A percentile compares a stretch with the other conserved stretches of the same genome.
These are phyloP conservation scores for Camptogramma bilineatum DNA, from an alignment of 2,888 invertebrate species.

Conservation along the genomic window DNA sequence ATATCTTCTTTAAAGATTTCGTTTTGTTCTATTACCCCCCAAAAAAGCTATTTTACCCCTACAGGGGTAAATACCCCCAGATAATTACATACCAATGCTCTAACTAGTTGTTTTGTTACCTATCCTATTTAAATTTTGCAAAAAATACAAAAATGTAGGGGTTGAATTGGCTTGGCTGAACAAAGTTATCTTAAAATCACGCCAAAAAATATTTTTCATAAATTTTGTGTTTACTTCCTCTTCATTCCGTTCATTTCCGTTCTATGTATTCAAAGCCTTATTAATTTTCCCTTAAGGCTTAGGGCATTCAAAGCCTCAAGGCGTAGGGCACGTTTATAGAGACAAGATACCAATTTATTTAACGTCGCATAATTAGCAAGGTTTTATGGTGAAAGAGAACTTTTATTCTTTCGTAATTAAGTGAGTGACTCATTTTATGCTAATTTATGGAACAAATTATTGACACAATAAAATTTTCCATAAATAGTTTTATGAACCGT, in stretches of 20 bases:
- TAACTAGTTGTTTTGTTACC: no score
- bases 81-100: no score
- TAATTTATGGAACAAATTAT: neutral
- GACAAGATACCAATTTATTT: slow-evolving; percentile 41
- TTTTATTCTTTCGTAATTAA: slow-evolving; percentile 14
- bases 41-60: no score
- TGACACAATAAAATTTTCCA: neutral
- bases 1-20: no score
- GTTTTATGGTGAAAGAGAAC: slow-evolving; percentile 30
- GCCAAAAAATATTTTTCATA: no score
- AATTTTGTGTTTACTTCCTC: no score
- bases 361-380: slow-evolving; percentile 42
- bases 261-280: slow-evolving; percentile 7
- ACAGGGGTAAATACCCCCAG: no score
- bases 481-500: neutral
- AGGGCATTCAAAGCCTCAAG: slow-evolving; percentile 14
- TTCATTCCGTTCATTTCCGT: neutral
- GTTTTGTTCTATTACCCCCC: no score
- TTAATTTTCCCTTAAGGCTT: slow-evolving; percentile 13
- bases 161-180: no score
- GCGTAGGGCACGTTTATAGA: slow-evolving; percentile 26
- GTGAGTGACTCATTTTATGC: slow-evolving; percentile 10
- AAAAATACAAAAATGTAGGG: no score
- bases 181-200: no score
- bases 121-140: no score